Base-by-base conservation (phyloP, 2,113 vertebrate genomes). In the Hipposideros armiger region DNA sequence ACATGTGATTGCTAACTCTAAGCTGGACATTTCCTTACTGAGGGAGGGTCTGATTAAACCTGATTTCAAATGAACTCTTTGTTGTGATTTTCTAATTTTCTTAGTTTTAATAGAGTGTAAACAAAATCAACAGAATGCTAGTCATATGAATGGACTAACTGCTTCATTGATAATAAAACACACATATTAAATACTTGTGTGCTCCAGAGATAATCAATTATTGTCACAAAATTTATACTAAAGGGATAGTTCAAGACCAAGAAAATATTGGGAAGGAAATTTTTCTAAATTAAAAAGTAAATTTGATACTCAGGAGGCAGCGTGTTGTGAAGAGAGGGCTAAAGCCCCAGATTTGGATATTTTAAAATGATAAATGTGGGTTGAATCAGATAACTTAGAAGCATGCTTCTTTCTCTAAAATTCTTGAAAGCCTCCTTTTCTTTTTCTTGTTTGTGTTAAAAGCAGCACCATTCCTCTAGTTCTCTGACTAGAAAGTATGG, bases 1-100 rank as follows among this genome's bases (percentile, higher is more conserved):
- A 28, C 4, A 16, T 13, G 11, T 56, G 40, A 11, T 60, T 42
- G 66, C 77, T 58, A 90, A 78, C n/a, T 81, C 58, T 70, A 70
- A 69, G 45, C 56, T 50, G 42, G 42, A 64, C 8, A 30, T 16
- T 90, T 92, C 78, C 64, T 92, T 82, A 28, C 1, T 36, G 58
- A 60, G 30, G 87, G 15, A 64, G 40, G 80, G 11, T 94, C 47
- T 45, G 8, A 60, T 15, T 78, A 56, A 45, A 84, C 7, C 30
- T 6, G 15, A 81, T 72, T 95, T 95, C 72, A 90, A 91, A 42
- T 66, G 20, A 81, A n/a, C 2, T 11, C 4, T 69, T 74, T 90
- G 30, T 91, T 85, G 78, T 36, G 14, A 10, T 62, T 30, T 87
- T 90, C 28, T 84, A 40, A 54, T 80, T 96, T 87, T 92, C 60